Conservation (phyloP, 2,797 vertebrate species). For the Acanthornis magna region DNA sequence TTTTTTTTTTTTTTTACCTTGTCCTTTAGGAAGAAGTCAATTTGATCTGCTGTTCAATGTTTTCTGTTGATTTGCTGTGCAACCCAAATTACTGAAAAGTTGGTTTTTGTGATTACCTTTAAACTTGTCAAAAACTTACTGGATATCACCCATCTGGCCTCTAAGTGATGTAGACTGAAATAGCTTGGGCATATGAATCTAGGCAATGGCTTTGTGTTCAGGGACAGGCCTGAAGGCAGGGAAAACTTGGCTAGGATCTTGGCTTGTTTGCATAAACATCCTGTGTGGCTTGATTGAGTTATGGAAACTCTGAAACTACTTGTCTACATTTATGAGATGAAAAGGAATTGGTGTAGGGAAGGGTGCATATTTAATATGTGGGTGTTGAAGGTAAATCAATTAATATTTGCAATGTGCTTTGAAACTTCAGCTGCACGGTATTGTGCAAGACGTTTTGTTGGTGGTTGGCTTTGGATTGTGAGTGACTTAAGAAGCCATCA, state of each 20-base stretch:
- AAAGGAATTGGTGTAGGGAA: neutral
- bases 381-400: neutral
- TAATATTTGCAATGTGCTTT: neutral
- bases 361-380: neutral
- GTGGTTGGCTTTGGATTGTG: neutral
- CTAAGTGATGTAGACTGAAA: neutral
- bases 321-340: neutral
- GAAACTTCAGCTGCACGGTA: neutral
- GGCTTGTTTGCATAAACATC: neutral
- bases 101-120: neutral
- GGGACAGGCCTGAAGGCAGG: neutral
- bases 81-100: neutral
- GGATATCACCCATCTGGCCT: neutral
- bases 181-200: neutral
- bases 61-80: neutral
- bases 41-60: neutral
- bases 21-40: neutral
- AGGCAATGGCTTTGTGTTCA: neutral
- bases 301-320: neutral
- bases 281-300: neutral
- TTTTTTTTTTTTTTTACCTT: neutral
- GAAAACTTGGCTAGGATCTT: neutral
- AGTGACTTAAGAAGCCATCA: neutral
- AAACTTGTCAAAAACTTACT: neutral
- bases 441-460: neutral